Evolutionary conservation across 2,888 invertebrate species (phyloP).

Genomic region (Agrochola circellaris): DNA sequence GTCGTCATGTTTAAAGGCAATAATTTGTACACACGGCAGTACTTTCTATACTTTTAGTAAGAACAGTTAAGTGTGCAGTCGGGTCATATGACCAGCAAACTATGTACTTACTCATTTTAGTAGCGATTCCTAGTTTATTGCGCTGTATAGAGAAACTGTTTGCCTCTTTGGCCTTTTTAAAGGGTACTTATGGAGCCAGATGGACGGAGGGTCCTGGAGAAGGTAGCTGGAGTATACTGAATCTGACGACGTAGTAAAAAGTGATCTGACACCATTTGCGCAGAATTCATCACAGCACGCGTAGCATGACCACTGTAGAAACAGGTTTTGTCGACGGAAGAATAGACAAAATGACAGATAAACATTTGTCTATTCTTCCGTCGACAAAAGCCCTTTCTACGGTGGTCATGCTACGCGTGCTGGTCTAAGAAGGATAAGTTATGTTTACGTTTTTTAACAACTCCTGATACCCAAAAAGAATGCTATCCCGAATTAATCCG

Average conservation of each 20-base stretch:
- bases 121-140: constrained; percentile 55
- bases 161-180: constrained; percentile 47
- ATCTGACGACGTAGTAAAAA: not conserved
- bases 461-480: too few species aligned
- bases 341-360: too few species aligned
- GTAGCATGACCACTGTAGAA: too few species aligned
- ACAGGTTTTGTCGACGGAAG: too few species aligned
- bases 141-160: constrained; percentile 54
- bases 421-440: too few species aligned
- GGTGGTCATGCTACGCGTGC: too few species aligned
- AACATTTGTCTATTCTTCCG: too few species aligned
- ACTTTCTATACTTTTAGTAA: constrained; percentile 30
- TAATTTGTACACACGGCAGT: constrained; percentile 30
- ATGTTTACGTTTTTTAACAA: too few species aligned
- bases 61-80: constrained; percentile 46
- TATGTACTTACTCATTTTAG: constrained; percentile 59
- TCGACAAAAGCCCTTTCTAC: too few species aligned
- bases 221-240: not conserved
- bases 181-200: constrained; percentile 23
- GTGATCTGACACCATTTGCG: not conserved
- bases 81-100: constrained; percentile 35
- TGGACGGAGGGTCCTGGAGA: not conserved
- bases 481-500: not conserved
- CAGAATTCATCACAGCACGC: not conserved
- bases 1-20: constrained; percentile 23